Evolutionary conservation across 2,888 invertebrate species (phyloP), one percentile per base, ranked within the genome.

Genomic region (Mycalesis mineus): DNA sequence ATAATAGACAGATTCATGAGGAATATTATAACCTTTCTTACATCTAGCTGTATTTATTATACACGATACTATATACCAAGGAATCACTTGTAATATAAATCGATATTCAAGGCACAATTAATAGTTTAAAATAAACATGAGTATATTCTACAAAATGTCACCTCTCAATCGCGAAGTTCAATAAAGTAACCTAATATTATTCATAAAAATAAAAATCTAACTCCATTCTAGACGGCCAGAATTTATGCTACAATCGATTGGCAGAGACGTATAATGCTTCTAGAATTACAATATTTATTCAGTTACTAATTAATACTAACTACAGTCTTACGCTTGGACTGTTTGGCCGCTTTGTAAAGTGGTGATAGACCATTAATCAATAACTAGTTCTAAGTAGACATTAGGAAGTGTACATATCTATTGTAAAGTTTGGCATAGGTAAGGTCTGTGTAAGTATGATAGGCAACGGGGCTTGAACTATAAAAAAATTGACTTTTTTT

Each of bases 291-390:
- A 9, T 50, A 39, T 40, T 50, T 37, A 49, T 49, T 22, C 39
- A 39, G n/a, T 39, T 14, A 14, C 37, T 50, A 39, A 52, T 55
- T 55, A 49, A 55, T 55, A 49, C 17, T 49, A 56, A 60, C 59
- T 52, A 45, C 42, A 42, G 28, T 11, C 44, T 54, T 55, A 63
- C 57, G 50, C 29, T 15, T 50, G n/a, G 22, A 39, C 28, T 28
- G 28, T 36, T 36, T 47, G 13, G 49, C 37, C 14, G 28, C 48
- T 58, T 47, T 45, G 50, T 45, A 29, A 55, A 45, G 42, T 14
- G 37, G 58, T 53, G 62, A 61, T 56, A 50, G 53, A 56, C 60
- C 55, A 65, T 64, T 63, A 66, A 66, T 63, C 64, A 61, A 50
- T 11, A 64, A 64, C 64, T 55, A 39, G 65, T 64, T 67, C 37